Conservation (phyloP, 2,113 vertebrate species). For the Campylomormyrus numenius region DNA sequence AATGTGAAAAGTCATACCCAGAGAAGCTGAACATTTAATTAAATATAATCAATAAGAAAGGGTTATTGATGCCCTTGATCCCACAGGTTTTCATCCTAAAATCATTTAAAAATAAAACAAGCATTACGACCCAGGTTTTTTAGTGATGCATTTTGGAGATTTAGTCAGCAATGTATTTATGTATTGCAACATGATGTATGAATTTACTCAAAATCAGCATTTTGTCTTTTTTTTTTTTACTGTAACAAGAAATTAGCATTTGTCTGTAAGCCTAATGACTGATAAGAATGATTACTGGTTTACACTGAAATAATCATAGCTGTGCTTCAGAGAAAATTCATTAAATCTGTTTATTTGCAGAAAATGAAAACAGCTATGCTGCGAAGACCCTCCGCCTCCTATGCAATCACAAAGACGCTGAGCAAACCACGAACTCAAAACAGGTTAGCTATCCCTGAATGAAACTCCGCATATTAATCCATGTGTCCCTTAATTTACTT, state of each 20-base stretch:
- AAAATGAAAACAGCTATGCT: constrained; percentile 59
- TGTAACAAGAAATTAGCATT: not conserved
- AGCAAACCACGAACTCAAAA: constrained; percentile 46
- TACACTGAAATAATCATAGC: not conserved
- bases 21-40: not conserved
- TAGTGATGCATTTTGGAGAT: not conserved
- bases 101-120: not conserved
- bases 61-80: not conserved
- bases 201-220: not conserved
- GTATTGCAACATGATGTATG: not conserved
- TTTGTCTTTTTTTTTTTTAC: not conserved
- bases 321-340: not conserved
- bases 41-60: not conserved
- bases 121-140: not conserved
- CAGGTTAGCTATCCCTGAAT: constrained; percentile 43
- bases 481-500: not conserved
- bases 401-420: constrained; percentile 56
- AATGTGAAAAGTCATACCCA: not conserved
- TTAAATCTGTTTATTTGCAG: constrained; percentile 33
- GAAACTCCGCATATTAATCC: not conserved
- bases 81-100: not conserved
- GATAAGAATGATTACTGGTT: not conserved
- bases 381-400: constrained; percentile 53
- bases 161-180: not conserved
- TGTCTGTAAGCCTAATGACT: not conserved